These are phyloP conservation scores for Drosophila varians DNA, from an alignment of 1,140 invertebrate genomes.

Conservation along the genomic window DNA sequence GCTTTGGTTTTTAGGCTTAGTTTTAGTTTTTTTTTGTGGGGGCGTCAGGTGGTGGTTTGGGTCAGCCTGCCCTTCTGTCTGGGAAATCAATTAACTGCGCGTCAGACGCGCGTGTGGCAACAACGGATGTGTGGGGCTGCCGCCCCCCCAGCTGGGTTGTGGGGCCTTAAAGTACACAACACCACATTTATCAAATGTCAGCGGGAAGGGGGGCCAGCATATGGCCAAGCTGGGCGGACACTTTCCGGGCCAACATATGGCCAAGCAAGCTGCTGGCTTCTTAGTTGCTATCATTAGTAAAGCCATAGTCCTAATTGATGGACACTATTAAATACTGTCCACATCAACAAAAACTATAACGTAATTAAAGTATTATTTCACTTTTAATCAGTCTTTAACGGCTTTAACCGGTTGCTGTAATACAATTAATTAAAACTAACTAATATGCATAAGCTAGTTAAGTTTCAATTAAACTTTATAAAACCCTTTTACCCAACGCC, in stretches of 20 bases:
- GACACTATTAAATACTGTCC: too few species aligned
- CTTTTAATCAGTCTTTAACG: neutral
- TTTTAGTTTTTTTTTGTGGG: slow-evolving; percentile 9
- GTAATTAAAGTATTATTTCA: neutral
- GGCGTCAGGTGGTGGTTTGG: slow-evolving; percentile 3
- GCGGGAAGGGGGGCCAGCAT: slow-evolving; percentile 39
- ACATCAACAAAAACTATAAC: neutral
- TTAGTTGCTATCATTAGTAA: neutral
- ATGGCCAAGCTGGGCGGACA: slow-evolving; percentile 26
- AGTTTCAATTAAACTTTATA: neutral
- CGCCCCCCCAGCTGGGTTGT: neutral
- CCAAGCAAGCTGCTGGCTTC: neutral
- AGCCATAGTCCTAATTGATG: neutral
- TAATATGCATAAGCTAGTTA: too few species aligned
- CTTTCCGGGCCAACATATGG: slow-evolving; percentile 26
- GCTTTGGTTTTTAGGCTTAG: slow-evolving; percentile 10
- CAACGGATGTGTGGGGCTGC: slow-evolving; percentile 47
- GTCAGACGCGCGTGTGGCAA: slow-evolving; percentile 53
- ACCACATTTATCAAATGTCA: slow-evolving; percentile 74
- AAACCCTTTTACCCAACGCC: neutral
- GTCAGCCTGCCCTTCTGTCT: slow-evolving; percentile 27
- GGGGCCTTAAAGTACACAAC: neutral
- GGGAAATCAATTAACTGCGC: slow-evolving; percentile 77
- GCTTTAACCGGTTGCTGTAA: neutral
- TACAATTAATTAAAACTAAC: neutral